A percentile compares a stretch with the other conserved stretches of the same genome.
Evolutionary conservation across 2,888 invertebrate species (phyloP).

Genomic region (Sylvicola cinctus): DNA sequence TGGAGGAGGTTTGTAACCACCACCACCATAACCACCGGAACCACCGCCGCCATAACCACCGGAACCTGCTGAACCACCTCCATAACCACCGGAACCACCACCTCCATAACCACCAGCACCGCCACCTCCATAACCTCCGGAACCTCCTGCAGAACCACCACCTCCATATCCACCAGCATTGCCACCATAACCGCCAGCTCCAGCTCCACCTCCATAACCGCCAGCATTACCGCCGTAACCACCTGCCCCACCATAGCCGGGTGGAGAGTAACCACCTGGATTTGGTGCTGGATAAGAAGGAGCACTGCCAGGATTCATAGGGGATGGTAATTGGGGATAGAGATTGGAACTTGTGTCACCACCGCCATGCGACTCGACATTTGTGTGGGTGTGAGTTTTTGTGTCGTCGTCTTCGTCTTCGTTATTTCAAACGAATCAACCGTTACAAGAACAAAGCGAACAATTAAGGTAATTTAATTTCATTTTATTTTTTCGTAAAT

Average conservation of each 20-base stretch:
- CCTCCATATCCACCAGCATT: constrained; percentile 3
- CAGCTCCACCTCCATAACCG: constrained; percentile 8
- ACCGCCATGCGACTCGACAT: not conserved
- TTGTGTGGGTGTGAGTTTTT: too few relatives aligned
- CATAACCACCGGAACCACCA: constrained; percentile 9
- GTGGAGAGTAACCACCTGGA: constrained; percentile 16
- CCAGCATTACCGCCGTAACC: constrained; percentile 5
- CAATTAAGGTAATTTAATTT: too few relatives aligned
- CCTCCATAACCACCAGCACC: constrained; percentile 7
- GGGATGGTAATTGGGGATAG: constrained; percentile 6
- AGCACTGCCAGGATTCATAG: constrained; percentile 14
- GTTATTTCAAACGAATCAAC: too few relatives aligned
- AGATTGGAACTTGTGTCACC: not conserved
- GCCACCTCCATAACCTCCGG: constrained; percentile 8
- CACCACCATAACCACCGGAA: not conserved
- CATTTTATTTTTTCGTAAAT: too few relatives aligned
- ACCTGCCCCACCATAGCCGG: constrained; percentile 8
- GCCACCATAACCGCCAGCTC: constrained; percentile 7
- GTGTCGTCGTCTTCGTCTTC: too few relatives aligned
- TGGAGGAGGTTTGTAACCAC: not conserved
- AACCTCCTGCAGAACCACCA: constrained; percentile 1
- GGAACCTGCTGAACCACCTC: not conserved
- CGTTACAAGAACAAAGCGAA: too few relatives aligned
- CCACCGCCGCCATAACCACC: constrained; percentile 3
- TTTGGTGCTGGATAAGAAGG: constrained; percentile 14